These are phyloP conservation scores for Eonycteris spelaea DNA, from an alignment of 2,113 vertebrate species.

Conservation along the genomic window DNA sequence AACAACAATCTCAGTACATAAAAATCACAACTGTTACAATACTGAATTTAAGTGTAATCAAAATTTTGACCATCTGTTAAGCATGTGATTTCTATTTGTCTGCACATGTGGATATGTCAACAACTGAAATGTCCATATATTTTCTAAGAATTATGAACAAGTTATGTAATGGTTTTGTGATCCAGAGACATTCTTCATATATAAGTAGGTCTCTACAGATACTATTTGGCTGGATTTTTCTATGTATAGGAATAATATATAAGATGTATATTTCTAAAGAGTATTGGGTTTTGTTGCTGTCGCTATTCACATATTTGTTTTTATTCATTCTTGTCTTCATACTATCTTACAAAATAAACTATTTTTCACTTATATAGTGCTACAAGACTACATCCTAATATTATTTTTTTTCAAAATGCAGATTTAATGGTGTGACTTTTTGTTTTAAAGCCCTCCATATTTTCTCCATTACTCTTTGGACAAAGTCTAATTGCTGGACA, in stretches of 20 bases:
- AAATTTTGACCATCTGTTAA: background rate
- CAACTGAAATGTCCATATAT: background rate
- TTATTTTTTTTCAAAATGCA: background rate
- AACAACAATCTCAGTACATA: background rate
- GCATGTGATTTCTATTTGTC: conserved; percentile 29
- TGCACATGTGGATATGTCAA: conserved; percentile 26
- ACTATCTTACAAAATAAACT: background rate
- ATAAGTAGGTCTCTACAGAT: background rate
- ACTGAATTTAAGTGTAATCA: background rate
- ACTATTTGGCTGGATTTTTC: background rate
- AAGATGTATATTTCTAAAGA: background rate
- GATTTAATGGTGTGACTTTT: background rate
- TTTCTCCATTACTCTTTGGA: background rate
- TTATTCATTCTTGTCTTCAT: background rate
- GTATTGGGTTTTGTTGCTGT: background rate
- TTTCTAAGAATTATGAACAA: conserved; percentile 20
- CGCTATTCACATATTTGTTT: background rate
- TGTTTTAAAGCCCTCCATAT: background rate
- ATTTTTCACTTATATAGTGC: background rate
- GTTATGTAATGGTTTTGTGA: background rate
- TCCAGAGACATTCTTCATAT: background rate
- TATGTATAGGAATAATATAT: background rate
- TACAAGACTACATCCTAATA: background rate
- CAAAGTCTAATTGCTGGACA: background rate
- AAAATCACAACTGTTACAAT: background rate